A percentile compares a stretch with the other conserved stretches of the same genome.
Evolutionary conservation across 2,113 vertebrate species (phyloP).

Genomic region (Leptodactylus fuscus): DNA sequence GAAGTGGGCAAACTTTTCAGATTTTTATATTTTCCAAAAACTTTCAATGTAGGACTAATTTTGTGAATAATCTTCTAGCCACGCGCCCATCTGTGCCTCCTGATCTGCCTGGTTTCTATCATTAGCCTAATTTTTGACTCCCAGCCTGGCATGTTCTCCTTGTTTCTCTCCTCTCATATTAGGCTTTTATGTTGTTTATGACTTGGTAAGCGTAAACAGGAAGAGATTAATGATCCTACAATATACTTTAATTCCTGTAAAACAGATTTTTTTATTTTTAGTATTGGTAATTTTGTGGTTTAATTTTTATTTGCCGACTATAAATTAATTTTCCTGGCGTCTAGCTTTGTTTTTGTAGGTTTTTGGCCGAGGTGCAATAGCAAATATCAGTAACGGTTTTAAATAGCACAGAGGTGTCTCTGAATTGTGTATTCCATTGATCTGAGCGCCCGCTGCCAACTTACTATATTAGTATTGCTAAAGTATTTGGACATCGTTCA

Average conservation of each 20-base stretch:
- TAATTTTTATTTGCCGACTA: background rate
- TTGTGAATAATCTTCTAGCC: slow-evolving; percentile 1
- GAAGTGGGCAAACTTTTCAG: background rate
- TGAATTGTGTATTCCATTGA: background rate
- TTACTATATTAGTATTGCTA: background rate
- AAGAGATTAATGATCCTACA: background rate
- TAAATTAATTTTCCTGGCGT: slow-evolving; percentile 22
- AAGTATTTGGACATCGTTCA: slow-evolving; percentile 7
- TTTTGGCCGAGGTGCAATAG: background rate
- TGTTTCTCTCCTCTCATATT: slow-evolving; percentile 19
- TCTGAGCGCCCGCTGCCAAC: background rate
- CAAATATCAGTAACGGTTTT: background rate
- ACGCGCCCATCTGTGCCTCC: slow-evolving; percentile 27
- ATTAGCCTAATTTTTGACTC: slow-evolving; percentile 34
- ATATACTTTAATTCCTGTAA: slow-evolving; percentile 4
- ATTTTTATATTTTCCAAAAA: background rate
- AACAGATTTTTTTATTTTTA: background rate
- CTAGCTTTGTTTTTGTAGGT: background rate
- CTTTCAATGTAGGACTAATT: slow-evolving; percentile 11
- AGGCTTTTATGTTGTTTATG: slow-evolving; percentile 30
- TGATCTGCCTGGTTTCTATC: slow-evolving; percentile 31
- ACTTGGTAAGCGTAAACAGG: slow-evolving; percentile 6
- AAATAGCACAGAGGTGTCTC: background rate
- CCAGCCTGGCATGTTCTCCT: background rate
- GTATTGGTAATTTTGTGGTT: background rate